Base-by-base conservation (phyloP, 2,797 vertebrate genomes). In the Myripristis murdjan region DNA sequence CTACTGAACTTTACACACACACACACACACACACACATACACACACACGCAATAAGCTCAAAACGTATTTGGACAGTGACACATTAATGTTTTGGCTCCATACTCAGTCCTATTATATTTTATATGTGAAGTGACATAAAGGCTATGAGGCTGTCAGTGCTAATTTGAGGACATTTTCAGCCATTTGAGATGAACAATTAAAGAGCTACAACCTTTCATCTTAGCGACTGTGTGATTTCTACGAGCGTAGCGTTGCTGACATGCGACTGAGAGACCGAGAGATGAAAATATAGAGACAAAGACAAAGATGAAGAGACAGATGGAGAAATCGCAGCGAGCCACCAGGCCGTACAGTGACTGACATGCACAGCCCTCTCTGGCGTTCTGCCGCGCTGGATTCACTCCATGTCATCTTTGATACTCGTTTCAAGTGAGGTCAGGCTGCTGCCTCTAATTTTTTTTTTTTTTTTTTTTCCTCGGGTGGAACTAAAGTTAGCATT, bases 341-440 rank as follows among this genome's bases (percentile, higher is more conserved):
- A 81, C 48, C 48, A 60, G 69, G 54, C 73, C 79, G 76, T 64
- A 72, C 33, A 71, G 83, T 77, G 35, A 28, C 73, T 81, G 75
- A 68, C 77, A 70, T 60, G 59, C 8, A 22, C 41, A 77, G 1
- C 35, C 20, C 11, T 51, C 58, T 53, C 59, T 75, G 79, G 79
- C 73, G 22, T 61, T 78, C 70, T 70, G 67, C 3, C 5, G 64
- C 8, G 41, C 47, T 76, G 77, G 59, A 75, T 15, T 35, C 57
- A 46, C 24, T 75, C 77, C 57, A 75, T 24, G 64, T 73, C 64
- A 65, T 75, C 46, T 51, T 64, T 61, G 66, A 69, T 58, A 60
- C 53, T 59, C 39, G 39, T 58, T 57, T 73, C 65, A 73, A 75
- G 56, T 74, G 47, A 47, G 79, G 81, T 74, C 61, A 73, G 77